Evolutionary conservation across 2,113 vertebrate species (phyloP), one percentile per base, ranked within the genome.

Genomic region (Cyprinodon brontotheroides): DNA sequence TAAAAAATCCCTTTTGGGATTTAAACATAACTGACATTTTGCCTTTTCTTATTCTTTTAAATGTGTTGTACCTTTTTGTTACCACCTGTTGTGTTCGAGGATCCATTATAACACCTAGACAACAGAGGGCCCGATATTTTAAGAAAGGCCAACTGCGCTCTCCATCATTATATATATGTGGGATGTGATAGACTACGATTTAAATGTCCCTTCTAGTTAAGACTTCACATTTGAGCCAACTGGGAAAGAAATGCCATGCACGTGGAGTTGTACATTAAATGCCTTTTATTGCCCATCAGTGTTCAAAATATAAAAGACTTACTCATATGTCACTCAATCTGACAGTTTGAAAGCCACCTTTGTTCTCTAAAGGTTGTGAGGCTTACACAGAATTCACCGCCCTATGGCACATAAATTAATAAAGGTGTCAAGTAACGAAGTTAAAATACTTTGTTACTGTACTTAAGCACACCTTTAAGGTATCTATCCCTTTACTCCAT

Each of bases 231-330:
- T 43, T 61, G 57, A 71, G 45, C 57, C 57, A 61, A 41, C 40
- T 65, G 53, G 47, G 40, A 1, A 6, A 20, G 41, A 64, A 50
- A 65, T n/a, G n/a, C n/a, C n/a, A n/a, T n/a, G n/a, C n/a, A n/a
- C n/a, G n/a, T n/a, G n/a, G n/a, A n/a, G 53, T 41, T 67, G n/a
- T 37, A n/a, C 36, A n/a, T 70, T 69, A 40, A 66, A 69, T 68
- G 59, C 39, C 61, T 62, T 3, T 70, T n/a, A n/a, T 61, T 36
- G 60, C 40, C 40, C 59, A 41, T 68, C 47, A 40, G 17, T 68
- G 67, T 40, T 39, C n/a, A 39, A 15, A 29, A 41, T n/a, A 29
- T 39, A 15, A 57, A 57, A 60, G 20, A 14, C 8, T 43, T 53
- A 37, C 12, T 60, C 53, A 40, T 60, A 41, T 41, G 53, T 36